Base-by-base conservation (phyloP, 2,113 vertebrate genomes). In the Syngnathus scovelli region DNA sequence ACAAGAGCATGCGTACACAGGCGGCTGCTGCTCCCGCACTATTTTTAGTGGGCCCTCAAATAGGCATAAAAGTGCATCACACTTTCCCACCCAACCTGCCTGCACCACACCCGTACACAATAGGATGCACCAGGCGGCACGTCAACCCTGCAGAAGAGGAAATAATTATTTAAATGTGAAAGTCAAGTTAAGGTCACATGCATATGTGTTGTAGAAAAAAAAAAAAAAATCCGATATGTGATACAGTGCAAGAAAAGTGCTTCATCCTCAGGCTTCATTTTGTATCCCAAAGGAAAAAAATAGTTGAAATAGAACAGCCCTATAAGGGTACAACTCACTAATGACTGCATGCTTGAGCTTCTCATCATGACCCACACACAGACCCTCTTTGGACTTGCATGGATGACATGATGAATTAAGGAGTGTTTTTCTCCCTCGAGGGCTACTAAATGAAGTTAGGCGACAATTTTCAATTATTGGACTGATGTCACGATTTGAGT, bases 11-110 rank as follows among this genome's bases (percentile, higher is more conserved):
- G 87, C 76, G 79, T 88, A 78, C 23, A 58, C 55, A 36, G 11
- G 78, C 78, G 74, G 77, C 77, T 72, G 70, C 71, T n/a, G n/a
- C n/a, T n/a, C n/a, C n/a, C 37, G 69, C 55, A 74, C 88, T 92
- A 92, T 91, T 91, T 88, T 86, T 91, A 92, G 90, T 78, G 51
- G 66, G 84, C 79, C 88, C 85, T 81, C 86, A 92, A 92, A 91
- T 91, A 91, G 89, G 80, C 86, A 82, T 84, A 80, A 74, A 81
- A 82, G 73, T 81, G 82, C 86, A 90, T 87, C 84, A 82, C 74
- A 80, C 77, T 87, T 12, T 43, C 27, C 83, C 86, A 80, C 86
- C 82, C 87, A 87, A 88, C 70, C 73, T 72, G 46, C 64, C 78
- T 74, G 71, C 75, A 62, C 66, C 66, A 44, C 36, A 71, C 23